Percentiles rank a stretch among this genome's conserved stretches.
phyloP scores from a whole-genome alignment of 2,888 invertebrate genomes.

The Notodonta dromedarius region DNA sequence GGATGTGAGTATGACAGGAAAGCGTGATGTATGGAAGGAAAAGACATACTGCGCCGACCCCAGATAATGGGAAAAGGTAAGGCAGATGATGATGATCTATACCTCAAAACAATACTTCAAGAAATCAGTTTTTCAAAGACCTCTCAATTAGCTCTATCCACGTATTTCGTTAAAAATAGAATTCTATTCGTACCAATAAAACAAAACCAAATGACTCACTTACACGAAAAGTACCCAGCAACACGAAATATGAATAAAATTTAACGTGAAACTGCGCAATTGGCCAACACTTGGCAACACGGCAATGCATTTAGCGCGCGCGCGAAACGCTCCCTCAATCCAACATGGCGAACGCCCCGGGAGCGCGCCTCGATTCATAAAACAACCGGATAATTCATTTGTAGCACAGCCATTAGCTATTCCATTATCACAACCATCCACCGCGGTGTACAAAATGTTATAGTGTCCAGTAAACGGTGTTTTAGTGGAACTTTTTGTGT shows the following conservation, averaged over 20 bases:
- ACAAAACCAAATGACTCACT: not conserved
- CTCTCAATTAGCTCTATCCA: too few relatives aligned
- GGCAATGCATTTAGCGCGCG: slow-evolving; percentile 72
- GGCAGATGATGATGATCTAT: too few relatives aligned
- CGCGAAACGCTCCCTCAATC: slow-evolving; percentile 71
- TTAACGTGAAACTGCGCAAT: slow-evolving; percentile 7
- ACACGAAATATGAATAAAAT: not conserved
- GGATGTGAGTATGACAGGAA: too few relatives aligned
- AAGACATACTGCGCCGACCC: too few relatives aligned
- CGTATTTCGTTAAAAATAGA: too few relatives aligned
- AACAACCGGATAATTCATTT: slow-evolving; percentile 52
- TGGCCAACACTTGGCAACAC: slow-evolving; percentile 44
- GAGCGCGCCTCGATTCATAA: slow-evolving; percentile 71
- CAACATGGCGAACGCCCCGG: slow-evolving; percentile 74
- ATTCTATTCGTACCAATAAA: not conserved
- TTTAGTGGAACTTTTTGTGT: slow-evolving; percentile 56
- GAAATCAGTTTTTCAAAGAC: too few relatives aligned
- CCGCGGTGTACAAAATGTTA: slow-evolving; percentile 67
- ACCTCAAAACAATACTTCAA: too few relatives aligned
- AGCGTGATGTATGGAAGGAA: too few relatives aligned
- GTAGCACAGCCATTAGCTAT: slow-evolving; percentile 38
- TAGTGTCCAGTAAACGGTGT: slow-evolving; percentile 54
- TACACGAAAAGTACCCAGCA: not conserved
- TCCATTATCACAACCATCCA: slow-evolving; percentile 28
- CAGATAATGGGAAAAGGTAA: too few relatives aligned